Percentiles rank a stretch among this genome's conserved stretches.
Conservation (phyloP, 2,888 invertebrate species). For the Zeuzera pyrina region DNA sequence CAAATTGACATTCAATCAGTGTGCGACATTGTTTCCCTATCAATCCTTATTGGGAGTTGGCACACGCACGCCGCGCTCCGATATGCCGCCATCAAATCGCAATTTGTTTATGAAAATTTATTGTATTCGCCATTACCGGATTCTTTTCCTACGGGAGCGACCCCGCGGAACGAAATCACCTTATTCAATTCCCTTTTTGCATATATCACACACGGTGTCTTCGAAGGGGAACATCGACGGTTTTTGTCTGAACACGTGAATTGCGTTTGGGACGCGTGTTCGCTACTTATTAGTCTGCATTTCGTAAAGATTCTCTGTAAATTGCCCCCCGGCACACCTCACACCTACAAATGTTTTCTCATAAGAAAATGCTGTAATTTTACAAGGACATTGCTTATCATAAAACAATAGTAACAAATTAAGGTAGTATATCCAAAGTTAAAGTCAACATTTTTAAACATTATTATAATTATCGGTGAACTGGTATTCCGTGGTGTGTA, state of each 20-base stretch:
- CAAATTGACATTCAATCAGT: slow-evolving; percentile 72
- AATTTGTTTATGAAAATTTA: slow-evolving; percentile 75
- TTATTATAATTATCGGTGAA: too few relatives aligned
- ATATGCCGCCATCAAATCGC: slow-evolving; percentile 67
- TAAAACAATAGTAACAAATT: too few relatives aligned
- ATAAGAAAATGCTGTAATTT: too few relatives aligned
- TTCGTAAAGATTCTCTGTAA: slow-evolving; percentile 57
- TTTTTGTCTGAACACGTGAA: slow-evolving; percentile 70
- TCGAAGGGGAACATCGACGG: slow-evolving; percentile 49
- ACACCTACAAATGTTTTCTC: slow-evolving; percentile 1
- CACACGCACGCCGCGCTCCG: slow-evolving; percentile 52
- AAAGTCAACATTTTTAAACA: too few relatives aligned
- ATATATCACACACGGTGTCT: slow-evolving; percentile 66
- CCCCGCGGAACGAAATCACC: slow-evolving; percentile 69
- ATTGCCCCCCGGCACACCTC: slow-evolving; percentile 35
- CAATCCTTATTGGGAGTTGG: slow-evolving; percentile 67
- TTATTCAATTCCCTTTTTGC: slow-evolving; percentile 74
- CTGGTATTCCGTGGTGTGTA: too few relatives aligned
- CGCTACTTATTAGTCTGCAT: slow-evolving; percentile 67
- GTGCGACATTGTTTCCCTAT: slow-evolving; percentile 70
- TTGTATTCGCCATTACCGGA: slow-evolving; percentile 72
- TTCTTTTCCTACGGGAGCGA: slow-evolving; percentile 69
- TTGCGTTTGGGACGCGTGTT: slow-evolving; percentile 66
- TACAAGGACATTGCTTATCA: too few relatives aligned
- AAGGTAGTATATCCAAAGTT: too few relatives aligned